phyloP scores from a whole-genome alignment of 2,888 invertebrate genomes.

The Ectemnius cavifrons region DNA sequence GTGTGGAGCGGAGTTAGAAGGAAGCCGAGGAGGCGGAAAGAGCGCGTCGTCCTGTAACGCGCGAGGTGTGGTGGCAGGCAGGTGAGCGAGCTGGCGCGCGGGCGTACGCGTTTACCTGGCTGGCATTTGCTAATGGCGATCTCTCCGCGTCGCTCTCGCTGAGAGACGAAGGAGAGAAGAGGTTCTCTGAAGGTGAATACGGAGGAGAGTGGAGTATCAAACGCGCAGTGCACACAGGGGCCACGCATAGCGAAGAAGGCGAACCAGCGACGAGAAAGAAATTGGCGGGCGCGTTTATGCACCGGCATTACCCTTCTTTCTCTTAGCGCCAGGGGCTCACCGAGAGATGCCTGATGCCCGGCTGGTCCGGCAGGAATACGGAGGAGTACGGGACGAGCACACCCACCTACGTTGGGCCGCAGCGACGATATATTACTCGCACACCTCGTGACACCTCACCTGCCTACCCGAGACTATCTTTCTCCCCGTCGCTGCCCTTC shows the following conservation, averaged over 20 bases:
- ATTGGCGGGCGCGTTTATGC: conserved; percentile 56
- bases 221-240: no score
- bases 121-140: conserved; percentile 74
- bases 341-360: conserved; percentile 55
- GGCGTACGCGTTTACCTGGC: conserved; percentile 66
- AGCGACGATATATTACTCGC: conserved; percentile 76
- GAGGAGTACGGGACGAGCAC: conserved; percentile 59
- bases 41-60: conserved; percentile 16
- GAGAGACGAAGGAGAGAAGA: conserved; percentile 33
- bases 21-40: conserved; percentile 1
- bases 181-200: background rate
- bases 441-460: conserved; percentile 77
- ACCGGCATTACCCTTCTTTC: conserved; percentile 66
- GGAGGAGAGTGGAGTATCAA: conserved; percentile 9
- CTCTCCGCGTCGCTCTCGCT: conserved; percentile 29
- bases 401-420: conserved; percentile 70
- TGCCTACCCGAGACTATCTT: conserved; percentile 65
- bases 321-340: conserved; percentile 72
- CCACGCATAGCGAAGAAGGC: conserved; percentile 1
- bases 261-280: conserved; percentile 31
- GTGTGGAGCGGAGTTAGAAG: background rate
- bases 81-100: conserved; percentile 57
- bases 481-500: conserved; percentile 33
- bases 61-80: conserved; percentile 66
- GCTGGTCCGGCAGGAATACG: conserved; percentile 39